Base-by-base conservation (phyloP, 2,888 invertebrate genomes). In the Vesta saturnalis region DNA sequence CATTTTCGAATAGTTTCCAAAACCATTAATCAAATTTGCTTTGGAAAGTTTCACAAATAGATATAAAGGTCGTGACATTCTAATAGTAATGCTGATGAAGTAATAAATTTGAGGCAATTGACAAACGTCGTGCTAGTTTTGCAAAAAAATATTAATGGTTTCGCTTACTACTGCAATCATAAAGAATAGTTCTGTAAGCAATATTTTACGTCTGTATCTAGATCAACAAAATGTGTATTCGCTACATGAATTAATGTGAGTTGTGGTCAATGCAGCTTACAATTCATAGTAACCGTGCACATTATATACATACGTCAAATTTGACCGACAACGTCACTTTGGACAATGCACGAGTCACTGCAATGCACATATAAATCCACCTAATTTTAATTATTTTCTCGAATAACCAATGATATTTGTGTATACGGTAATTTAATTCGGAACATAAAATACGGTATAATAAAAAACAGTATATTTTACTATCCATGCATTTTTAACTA, bases 241-340 rank as follows among this genome's bases (percentile, higher is more conserved):
- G 56, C 30, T 58, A 55, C 43, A 46, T 55, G 62, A 60, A 64
- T 58, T 59, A 61, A 23, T 54, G 62, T 64, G 57, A 63, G 66
- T 67, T 63, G 64, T 23, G 67, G 58, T 58, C 54, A 35, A 58
- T 49, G 63, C 62, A 66, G 57, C 70, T 8, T 1, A 65, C 67
- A 70, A 64, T 72, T 70, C 67, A 65, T 64, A 56, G 64, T 60
- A 60, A 54, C 64, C 60, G 62, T 67, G 69, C 69, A 72, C 64
- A 67, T 70, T 68, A 70, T 62, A 46, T 22, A 39, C 54, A 65
- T 72, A 15, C 18, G 68, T 72, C 70, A 72, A 70, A 70, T 52
- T 70, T 60, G 61, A 69, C 65, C 65, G 60, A n/a, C n/a, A n/a
- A 22, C 21, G 39, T 39, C n/a, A 23, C 21, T 55, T 39, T 55